Conservation (phyloP, 2,797 vertebrate species). For the Dallia pectoralis region DNA sequence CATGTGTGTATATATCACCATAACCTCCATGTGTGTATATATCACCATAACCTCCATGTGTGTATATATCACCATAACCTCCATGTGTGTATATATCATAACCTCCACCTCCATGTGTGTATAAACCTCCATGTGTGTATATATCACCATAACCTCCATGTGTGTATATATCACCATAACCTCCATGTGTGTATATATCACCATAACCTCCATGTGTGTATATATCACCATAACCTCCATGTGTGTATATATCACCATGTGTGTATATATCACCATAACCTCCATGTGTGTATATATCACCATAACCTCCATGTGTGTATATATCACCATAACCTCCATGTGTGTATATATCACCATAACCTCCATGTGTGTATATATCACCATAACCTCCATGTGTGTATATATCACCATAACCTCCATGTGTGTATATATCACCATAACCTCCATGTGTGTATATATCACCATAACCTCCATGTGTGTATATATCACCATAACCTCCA, state of each 20-base stretch:
- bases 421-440: background rate
- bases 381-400: background rate
- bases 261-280: background rate
- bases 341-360: too few species aligned
- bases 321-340: background rate
- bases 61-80: background rate
- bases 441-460: background rate
- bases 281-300: too few species aligned
- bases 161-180: too few species aligned
- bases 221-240: background rate
- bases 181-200: background rate
- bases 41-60: background rate
- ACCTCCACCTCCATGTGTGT: background rate
- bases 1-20: too few species aligned
- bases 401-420: too few species aligned
- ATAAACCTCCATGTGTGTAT: too few species aligned
- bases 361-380: background rate
- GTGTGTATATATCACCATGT: too few species aligned
- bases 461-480: too few species aligned
- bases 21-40: too few species aligned
- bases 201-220: background rate
- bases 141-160: background rate
- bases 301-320: too few species aligned
- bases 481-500: background rate
- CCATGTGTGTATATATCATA: background rate